Conservation (phyloP, 1,140 invertebrate species). For the Zophobas morio region DNA sequence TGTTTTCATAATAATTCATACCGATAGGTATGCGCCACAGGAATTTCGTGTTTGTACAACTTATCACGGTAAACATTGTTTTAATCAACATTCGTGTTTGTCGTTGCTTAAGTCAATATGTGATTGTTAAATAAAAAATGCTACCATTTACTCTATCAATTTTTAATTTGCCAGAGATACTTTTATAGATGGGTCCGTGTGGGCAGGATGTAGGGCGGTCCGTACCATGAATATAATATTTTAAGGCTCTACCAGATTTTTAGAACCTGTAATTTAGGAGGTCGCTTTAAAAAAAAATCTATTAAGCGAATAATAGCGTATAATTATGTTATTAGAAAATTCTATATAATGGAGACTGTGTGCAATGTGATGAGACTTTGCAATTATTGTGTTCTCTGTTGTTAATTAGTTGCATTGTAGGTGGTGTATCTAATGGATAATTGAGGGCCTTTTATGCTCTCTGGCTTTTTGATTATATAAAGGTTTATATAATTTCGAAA, state of each 20-base stretch:
- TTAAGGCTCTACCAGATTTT: not conserved
- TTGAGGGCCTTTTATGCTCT: too few species aligned
- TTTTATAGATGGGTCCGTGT: not conserved
- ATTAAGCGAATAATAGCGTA: not conserved
- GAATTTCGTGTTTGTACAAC: constrained; percentile 8
- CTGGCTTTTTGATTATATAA: too few species aligned
- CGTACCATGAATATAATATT: not conserved
- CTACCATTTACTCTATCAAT: not conserved
- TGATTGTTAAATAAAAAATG: constrained; percentile 10
- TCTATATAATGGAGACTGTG: not conserved
- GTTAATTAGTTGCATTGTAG: too few species aligned
- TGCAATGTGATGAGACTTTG: too few species aligned
- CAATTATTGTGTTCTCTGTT: not conserved
- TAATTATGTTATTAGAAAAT: constrained; percentile 4
- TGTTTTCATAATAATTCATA: not conserved
- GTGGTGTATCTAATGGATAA: too few species aligned
- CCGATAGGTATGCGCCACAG: constrained; percentile 7
- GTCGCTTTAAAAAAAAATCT: not conserved
- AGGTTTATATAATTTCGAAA: too few species aligned
- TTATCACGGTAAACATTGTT: constrained; percentile 22
- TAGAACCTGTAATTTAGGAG: constrained; percentile 7
- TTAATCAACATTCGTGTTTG: constrained; percentile 25
- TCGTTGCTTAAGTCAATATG: constrained; percentile 5
- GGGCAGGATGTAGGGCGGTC: constrained; percentile 3
- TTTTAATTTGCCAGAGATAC: not conserved